phyloP scores from a whole-genome alignment of 2,113 vertebrate genomes.

The Lipophrys pholis region DNA sequence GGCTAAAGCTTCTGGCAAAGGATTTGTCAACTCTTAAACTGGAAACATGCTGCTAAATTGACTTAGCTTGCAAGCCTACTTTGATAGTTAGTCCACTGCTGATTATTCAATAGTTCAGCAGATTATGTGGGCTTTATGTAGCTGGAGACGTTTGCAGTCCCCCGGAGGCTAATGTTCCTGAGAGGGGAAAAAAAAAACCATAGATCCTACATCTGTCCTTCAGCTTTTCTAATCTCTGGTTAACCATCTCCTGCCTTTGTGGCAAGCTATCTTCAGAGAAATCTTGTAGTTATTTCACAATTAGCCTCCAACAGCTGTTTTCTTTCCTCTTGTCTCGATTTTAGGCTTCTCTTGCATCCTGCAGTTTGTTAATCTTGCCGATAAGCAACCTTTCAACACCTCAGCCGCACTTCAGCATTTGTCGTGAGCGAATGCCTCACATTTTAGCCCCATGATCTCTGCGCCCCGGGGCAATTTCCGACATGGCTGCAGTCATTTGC shows the following conservation, averaged over 20 bases:
- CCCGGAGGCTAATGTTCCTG: constrained; percentile 51
- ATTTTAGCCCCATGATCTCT: constrained; percentile 51
- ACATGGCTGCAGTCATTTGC: constrained; percentile 47
- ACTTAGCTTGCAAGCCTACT: constrained; percentile 7
- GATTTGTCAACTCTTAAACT: constrained; percentile 34
- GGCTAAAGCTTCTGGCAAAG: constrained; percentile 11
- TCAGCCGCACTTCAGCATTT: constrained; percentile 58
- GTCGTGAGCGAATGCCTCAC: constrained; percentile 54
- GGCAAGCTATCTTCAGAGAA: constrained; percentile 28
- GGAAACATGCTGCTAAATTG: constrained; percentile 39
- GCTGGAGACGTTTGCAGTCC: constrained; percentile 36
- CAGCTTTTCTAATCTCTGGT: constrained; percentile 45
- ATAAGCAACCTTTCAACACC: constrained; percentile 58
- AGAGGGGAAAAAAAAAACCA: constrained; percentile 23
- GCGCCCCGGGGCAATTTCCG: constrained; percentile 21
- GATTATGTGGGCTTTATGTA: constrained; percentile 50
- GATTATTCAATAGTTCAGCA: constrained; percentile 47
- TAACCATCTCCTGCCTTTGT: constrained; percentile 35
- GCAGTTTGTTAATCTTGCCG: constrained; percentile 47
- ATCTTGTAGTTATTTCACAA: constrained; percentile 66
- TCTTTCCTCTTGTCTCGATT: constrained; percentile 40
- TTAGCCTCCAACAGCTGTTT: constrained; percentile 61
- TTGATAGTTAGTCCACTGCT: constrained; percentile 16
- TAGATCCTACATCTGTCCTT: constrained; percentile 56
- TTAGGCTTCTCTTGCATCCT: constrained; percentile 9